Base-by-base conservation (phyloP, 53 echinoderm and acorn worm species). In the Luidia sarsii region DNA sequence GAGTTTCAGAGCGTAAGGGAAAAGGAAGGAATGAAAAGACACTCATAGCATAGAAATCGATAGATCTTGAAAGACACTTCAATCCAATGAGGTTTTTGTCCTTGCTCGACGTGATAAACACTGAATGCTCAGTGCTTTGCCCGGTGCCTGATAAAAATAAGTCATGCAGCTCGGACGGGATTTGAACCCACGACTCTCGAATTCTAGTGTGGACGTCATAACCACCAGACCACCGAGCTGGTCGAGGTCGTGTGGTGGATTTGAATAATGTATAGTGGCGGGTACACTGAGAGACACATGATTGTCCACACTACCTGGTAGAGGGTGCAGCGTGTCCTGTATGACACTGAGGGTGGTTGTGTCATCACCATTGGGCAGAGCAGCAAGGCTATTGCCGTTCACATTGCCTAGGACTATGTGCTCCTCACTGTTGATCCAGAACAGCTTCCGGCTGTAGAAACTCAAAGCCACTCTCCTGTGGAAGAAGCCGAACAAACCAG, bases 271-370 rank as follows among this genome's bases (percentile, higher is more conserved):
- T n/a, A n/a, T n/a, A n/a, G n/a, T n/a, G 20, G 9, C 13, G 16
- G 16, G n/a, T 16, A 48, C 48, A 28, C 39, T n/a, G 19, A 23
- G 11, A 19, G 48, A 69, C 3, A 6, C 24, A 69, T n/a, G n/a
- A n/a, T n/a, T n/a, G n/a, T n/a, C n/a, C 18, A 65, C 66, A 14
- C 65, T 86, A 97, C 97, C 93, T 83, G 97, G 97, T 19, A 90
- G 50, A 9, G 97, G 93, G 22, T 94, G 93, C 9, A 93, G 82
- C 32, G 89, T 88, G 7, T 60, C 67, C 68, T 97, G 93, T 49
- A 94, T 57, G 18, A 91, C 60, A 49, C 64, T 91, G 49, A 93
- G 65, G 16, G 91, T 66, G 61, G 83, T 65, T 57, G 79, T 87
- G 52, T 69, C 83, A 23, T 75, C 33, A 67, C 43, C 69, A 29